A percentile compares a stretch with the other conserved stretches of the same genome.
Conservation (phyloP, 1,140 invertebrate species). For the Drosophila funebris region DNA sequence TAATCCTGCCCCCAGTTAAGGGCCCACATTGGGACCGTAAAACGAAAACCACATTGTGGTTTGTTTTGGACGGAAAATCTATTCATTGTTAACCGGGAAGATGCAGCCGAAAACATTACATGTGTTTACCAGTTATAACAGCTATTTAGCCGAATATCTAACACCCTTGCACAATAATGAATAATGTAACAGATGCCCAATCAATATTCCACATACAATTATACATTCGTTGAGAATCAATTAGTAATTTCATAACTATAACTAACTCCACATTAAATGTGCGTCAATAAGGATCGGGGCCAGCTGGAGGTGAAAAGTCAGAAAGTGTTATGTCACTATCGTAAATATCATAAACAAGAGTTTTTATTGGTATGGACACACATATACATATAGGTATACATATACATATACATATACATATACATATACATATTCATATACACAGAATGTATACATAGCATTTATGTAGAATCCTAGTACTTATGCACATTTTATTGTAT, state of each 20-base stretch:
- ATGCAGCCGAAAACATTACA: too few relatives aligned
- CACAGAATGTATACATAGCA: neutral
- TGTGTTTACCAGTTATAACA: too few relatives aligned
- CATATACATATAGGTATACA: neutral
- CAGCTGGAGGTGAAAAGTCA: neutral
- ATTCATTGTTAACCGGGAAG: too few relatives aligned
- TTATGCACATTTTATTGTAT: constrained; percentile 8
- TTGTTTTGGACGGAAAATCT: too few relatives aligned
- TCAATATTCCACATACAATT: neutral
- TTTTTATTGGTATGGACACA: constrained; percentile 1
- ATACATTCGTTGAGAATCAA: too few relatives aligned
- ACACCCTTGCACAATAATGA: neutral
- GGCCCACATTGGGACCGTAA: too few relatives aligned
- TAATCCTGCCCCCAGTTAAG: too few relatives aligned
- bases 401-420: neutral
- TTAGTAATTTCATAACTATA: neutral
- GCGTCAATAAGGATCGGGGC: constrained; percentile 1
- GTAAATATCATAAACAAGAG: neutral
- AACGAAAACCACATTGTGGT: too few relatives aligned
- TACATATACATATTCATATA: too few relatives aligned
- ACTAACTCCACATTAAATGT: neutral
- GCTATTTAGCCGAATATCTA: neutral
- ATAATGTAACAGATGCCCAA: neutral
- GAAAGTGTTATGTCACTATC: neutral
- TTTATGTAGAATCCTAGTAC: neutral